These are phyloP conservation scores for Nebria ingens DNA, from an alignment of 1,140 invertebrate genomes.

Conservation along the genomic window DNA sequence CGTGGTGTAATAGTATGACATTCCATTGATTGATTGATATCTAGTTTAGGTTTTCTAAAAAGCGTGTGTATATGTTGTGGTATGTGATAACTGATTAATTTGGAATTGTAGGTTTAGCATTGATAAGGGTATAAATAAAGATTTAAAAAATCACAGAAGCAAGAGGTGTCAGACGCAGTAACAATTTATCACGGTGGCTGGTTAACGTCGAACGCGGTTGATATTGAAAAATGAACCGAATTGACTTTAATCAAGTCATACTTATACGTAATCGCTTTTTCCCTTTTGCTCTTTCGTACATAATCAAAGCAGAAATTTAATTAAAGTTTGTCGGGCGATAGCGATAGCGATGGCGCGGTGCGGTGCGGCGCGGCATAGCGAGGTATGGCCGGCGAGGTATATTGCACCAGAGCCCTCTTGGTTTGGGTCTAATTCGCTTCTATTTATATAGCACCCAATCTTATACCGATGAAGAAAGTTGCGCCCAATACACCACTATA, in stretches of 20 bases:
- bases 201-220: too few relatives aligned
- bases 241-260: constrained; percentile 6
- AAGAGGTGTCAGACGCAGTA: too few relatives aligned
- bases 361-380: not conserved
- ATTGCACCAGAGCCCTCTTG: not conserved
- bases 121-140: too few relatives aligned
- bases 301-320: constrained; percentile 12
- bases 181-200: too few relatives aligned
- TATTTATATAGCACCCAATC: constrained; percentile 28
- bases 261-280: not conserved
- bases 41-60: too few relatives aligned
- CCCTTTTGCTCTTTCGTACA: not conserved
- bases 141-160: too few relatives aligned
- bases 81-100: too few relatives aligned
- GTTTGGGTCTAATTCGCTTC: constrained; percentile 16
- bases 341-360: not conserved
- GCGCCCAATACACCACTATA: constrained; percentile 18
- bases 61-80: too few relatives aligned
- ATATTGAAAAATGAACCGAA: constrained; percentile 8
- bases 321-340: constrained; percentile 1
- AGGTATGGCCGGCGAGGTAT: not conserved
- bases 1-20: too few relatives aligned
- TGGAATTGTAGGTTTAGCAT: too few relatives aligned
- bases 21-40: too few relatives aligned
- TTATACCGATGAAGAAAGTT: constrained; percentile 30